Evolutionary conservation across 2,797 vertebrate species (phyloP).

Genomic region (Mus caroli): DNA sequence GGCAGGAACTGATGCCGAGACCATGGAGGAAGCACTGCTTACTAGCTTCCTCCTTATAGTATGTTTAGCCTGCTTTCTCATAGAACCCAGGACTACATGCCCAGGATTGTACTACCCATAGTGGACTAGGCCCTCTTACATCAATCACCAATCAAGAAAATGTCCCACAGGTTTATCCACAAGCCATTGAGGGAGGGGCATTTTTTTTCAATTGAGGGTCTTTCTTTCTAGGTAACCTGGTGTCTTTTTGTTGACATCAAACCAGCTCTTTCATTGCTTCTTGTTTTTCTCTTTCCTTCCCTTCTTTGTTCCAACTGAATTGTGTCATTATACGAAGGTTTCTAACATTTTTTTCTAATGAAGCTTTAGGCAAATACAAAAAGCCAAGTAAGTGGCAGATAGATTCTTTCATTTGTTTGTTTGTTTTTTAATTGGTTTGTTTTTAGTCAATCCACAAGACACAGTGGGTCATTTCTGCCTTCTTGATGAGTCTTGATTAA

Average conservation of each 20-base stretch:
- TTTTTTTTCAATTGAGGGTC: neutral
- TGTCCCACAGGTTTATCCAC: neutral
- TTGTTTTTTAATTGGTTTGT: conserved; percentile 51
- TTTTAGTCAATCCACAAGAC: conserved; percentile 64
- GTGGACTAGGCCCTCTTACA: neutral
- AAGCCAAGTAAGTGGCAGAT: conserved; percentile 17
- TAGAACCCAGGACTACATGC: neutral
- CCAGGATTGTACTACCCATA: neutral
- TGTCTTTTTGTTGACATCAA: neutral
- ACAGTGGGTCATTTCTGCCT: conserved; percentile 59
- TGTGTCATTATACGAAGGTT: neutral
- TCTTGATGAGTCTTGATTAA: conserved; percentile 78
- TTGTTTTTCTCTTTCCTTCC: neutral
- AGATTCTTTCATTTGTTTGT: conserved; percentile 12
- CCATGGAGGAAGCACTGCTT: neutral
- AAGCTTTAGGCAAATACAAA: conserved; percentile 38
- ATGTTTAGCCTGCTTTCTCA: neutral
- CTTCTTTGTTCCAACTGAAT: neutral
- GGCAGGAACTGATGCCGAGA: neutral
- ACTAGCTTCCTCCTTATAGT: neutral
- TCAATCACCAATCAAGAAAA: neutral
- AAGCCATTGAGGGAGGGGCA: neutral
- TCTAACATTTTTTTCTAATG: conserved; percentile 38
- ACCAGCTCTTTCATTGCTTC: neutral
- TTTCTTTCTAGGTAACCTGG: neutral